These are phyloP conservation scores for Chelonus insularis DNA, from an alignment of 1,140 invertebrate species.

Conservation along the genomic window DNA sequence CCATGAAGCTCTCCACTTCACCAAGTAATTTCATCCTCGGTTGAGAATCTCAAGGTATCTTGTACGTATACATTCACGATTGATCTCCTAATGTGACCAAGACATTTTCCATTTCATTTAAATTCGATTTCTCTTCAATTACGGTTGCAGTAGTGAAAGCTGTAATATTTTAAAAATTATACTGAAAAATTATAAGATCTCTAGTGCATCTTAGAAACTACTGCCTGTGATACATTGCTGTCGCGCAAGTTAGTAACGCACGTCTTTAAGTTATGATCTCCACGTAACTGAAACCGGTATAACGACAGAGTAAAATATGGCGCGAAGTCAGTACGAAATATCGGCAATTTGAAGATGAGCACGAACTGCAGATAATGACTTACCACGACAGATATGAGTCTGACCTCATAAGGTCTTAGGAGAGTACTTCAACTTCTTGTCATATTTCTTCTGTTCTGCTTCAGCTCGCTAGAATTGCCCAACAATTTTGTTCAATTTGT, in stretches of 20 bases:
- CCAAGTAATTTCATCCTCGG: not conserved
- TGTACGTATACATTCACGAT: too few species aligned
- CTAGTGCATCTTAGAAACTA: not conserved
- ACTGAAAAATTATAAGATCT: too few species aligned
- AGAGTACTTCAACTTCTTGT: not conserved
- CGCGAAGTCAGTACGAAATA: conserved; percentile 17
- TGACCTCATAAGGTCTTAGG: conserved; percentile 6
- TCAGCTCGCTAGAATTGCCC: too few species aligned
- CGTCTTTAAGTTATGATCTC: not conserved
- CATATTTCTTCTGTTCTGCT: not conserved
- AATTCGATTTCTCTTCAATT: too few species aligned
- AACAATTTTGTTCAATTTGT: too few species aligned
- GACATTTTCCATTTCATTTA: too few species aligned
- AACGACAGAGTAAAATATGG: conserved; percentile 17
- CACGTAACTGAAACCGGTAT: not conserved
- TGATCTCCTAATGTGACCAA: too few species aligned
- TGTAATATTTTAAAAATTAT: too few species aligned
- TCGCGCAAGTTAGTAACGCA: conserved; percentile 2
- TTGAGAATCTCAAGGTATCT: too few species aligned
- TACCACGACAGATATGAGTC: conserved; percentile 12
- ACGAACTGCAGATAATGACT: not conserved
- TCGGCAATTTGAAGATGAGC: conserved; percentile 10
- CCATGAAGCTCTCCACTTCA: not conserved
- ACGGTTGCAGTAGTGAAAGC: too few species aligned
- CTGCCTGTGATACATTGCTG: not conserved